Evolutionary conservation across 2,797 vertebrate species (phyloP).

Genomic region (Tragopan temminckii): DNA sequence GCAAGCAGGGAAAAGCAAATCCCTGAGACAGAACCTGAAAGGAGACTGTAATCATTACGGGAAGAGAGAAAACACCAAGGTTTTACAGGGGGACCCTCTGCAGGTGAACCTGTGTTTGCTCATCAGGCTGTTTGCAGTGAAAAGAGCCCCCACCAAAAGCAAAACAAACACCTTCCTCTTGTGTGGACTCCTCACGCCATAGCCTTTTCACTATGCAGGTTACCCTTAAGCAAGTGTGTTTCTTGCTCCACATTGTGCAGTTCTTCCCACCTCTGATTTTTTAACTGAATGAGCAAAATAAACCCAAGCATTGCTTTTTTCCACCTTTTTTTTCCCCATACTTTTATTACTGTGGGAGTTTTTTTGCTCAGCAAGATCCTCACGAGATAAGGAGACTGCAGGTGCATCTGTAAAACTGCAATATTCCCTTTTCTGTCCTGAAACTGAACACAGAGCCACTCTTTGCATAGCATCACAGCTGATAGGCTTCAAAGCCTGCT

Average conservation of each 20-base stretch:
- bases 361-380: neutral
- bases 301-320: neutral
- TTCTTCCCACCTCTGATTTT: neutral
- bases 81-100: neutral
- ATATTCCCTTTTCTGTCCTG: neutral
- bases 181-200: neutral
- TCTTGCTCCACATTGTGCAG: neutral
- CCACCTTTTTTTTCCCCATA: neutral
- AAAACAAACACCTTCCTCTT: neutral
- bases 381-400: neutral
- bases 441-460: accelerated
- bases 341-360: neutral
- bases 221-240: neutral
- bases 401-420: neutral
- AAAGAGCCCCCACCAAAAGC: neutral
- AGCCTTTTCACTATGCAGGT: neutral
- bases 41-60: neutral
- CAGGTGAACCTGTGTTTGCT: neutral
- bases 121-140: neutral
- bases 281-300: neutral
- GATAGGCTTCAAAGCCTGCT: neutral
- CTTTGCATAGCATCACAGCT: accelerated
- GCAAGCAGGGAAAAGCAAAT: neutral
- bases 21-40: neutral
- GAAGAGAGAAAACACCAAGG: neutral